Conservation (phyloP, 1,140 invertebrate genomes). For the Leptopilina clavipes region DNA sequence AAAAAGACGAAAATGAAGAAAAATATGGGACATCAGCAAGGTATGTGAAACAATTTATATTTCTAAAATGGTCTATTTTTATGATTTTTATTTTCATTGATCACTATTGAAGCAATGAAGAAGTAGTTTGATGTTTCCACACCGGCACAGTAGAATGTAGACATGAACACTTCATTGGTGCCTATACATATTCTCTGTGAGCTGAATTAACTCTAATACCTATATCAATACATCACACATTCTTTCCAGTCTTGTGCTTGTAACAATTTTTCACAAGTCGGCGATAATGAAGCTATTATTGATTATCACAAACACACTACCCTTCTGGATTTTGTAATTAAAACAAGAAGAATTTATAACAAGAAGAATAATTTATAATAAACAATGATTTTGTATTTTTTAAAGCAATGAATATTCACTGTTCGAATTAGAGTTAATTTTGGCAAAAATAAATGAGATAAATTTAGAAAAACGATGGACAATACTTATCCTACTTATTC, state of each 20-base stretch:
- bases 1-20: conserved; percentile 68
- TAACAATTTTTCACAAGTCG: conserved; percentile 21
- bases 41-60: conserved; percentile 46
- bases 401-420: not conserved
- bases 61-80: not conserved
- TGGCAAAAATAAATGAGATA: no score
- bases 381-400: conserved; percentile 5
- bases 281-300: conserved; percentile 13
- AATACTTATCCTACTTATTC: no score
- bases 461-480: no score
- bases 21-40: conserved; percentile 70
- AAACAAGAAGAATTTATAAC: no score
- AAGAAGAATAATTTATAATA: not conserved
- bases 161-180: not conserved
- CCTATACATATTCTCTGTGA: not conserved
- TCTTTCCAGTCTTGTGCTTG: not conserved
- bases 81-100: not conserved
- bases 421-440: not conserved
- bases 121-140: not conserved
- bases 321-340: not conserved
- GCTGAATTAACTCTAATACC: conserved; percentile 15
- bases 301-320: not conserved
- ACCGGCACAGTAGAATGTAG: conserved; percentile 21
- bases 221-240: conserved; percentile 13
- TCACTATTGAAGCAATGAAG: not conserved